Evolutionary conservation across 1,140 invertebrate species (phyloP).

Genomic region (Drosophila mojavensis): DNA sequence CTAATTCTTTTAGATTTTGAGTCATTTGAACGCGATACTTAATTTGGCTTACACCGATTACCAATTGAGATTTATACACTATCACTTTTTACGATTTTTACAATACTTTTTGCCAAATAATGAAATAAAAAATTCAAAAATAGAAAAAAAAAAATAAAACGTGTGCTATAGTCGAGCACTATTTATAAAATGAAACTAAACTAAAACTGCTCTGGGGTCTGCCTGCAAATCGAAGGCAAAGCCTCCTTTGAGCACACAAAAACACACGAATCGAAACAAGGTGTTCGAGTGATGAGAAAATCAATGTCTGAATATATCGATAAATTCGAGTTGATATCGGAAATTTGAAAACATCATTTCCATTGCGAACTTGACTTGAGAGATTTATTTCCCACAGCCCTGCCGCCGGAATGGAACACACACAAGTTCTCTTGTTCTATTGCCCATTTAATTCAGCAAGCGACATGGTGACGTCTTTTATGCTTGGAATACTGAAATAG

Average conservation of each 20-base stretch:
- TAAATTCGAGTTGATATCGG: background rate
- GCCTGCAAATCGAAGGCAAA: background rate
- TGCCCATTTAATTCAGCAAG: background rate
- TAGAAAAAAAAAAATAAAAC: slow-evolving; percentile 11
- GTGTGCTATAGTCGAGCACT: slow-evolving; percentile 8
- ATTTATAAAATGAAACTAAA: slow-evolving; percentile 8
- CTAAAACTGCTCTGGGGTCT: background rate
- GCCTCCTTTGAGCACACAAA: background rate
- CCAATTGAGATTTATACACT: background rate
- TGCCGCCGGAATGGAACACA: background rate
- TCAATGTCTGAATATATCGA: too few relatives aligned
- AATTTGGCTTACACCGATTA: slow-evolving; percentile 12
- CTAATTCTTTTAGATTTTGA: background rate
- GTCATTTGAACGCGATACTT: background rate
- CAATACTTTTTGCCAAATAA: slow-evolving; percentile 22
- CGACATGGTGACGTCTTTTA: background rate
- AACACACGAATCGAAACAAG: too few relatives aligned
- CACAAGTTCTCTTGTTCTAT: background rate
- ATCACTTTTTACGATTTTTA: slow-evolving; percentile 31
- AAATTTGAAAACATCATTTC: background rate
- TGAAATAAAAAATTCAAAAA: slow-evolving; percentile 20
- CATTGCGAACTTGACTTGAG: background rate
- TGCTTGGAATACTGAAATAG: slow-evolving; percentile 9
- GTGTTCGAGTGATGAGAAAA: too few relatives aligned
- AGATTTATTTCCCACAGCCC: too few relatives aligned